phyloP scores from a whole-genome alignment of 2,888 invertebrate species.

The Rhyacophila evoluta region DNA sequence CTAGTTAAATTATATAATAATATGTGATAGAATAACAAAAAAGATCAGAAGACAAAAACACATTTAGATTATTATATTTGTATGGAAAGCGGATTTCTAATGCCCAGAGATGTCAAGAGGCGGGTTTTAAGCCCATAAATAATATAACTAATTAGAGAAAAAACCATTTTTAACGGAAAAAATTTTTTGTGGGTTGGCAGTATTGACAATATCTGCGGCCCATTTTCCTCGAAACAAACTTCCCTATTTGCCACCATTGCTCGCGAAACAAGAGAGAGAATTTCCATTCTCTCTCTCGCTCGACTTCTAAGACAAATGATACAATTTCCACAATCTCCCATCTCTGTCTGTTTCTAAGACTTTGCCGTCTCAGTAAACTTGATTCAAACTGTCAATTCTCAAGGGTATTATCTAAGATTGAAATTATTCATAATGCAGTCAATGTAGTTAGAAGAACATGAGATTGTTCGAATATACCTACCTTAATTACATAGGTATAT shows the following conservation, averaged over 20 bases:
- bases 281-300: constrained; percentile 16
- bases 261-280: constrained; percentile 8
- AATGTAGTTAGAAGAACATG: not conserved
- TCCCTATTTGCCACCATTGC: constrained; percentile 19
- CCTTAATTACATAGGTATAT: too few species aligned
- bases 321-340: not conserved
- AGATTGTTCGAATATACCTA: not conserved
- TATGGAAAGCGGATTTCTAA: too few species aligned
- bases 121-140: too few species aligned
- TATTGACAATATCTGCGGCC: not conserved
- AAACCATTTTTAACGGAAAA: too few species aligned
- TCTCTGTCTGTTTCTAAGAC: constrained; percentile 36
- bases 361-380: constrained; percentile 44
- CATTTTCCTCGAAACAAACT: constrained; percentile 5
- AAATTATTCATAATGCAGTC: constrained; percentile 55
- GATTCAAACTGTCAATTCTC: constrained; percentile 48
- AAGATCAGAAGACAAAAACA: too few species aligned
- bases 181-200: too few species aligned
- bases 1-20: too few species aligned
- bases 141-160: too few species aligned
- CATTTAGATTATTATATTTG: too few species aligned
- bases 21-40: too few species aligned
- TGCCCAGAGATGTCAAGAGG: too few species aligned
- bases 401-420: constrained; percentile 55
- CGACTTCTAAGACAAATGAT: not conserved